Evolutionary conservation across 1,140 invertebrate species (phyloP).

Genomic region (Ruditapes philippinarum): DNA sequence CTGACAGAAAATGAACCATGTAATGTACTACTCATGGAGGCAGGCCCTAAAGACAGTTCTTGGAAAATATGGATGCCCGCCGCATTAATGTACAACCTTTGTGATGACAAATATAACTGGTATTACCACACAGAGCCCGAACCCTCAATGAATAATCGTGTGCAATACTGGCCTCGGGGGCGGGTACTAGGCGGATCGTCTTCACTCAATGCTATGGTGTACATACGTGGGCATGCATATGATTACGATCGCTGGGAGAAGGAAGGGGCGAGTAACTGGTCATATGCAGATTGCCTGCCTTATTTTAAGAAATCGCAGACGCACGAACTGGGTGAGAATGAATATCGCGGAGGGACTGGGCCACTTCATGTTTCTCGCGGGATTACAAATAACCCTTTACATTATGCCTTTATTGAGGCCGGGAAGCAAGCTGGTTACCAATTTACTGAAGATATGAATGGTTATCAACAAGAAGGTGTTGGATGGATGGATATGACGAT

Average conservation of each 20-base stretch:
- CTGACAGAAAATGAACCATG: constrained; percentile 81
- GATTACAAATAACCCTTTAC: constrained; percentile 86
- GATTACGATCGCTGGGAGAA: constrained; percentile 98
- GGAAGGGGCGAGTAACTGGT: constrained; percentile 97
- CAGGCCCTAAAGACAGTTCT: constrained; percentile 87
- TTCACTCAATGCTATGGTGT: constrained; percentile 99
- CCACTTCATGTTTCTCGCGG: constrained; percentile 87
- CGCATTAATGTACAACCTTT: constrained; percentile 88
- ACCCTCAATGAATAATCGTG: constrained; percentile 86
- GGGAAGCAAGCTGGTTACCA: constrained; percentile 96
- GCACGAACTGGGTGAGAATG: constrained; percentile 86
- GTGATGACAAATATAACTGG: constrained; percentile 88
- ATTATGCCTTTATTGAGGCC: constrained; percentile 93
- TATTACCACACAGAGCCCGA: constrained; percentile 88
- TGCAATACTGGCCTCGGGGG: constrained; percentile 88
- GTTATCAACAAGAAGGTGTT: constrained; percentile 94
- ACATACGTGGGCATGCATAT: constrained; percentile 95
- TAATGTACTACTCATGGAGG: constrained; percentile 87
- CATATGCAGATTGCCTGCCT: constrained; percentile 90
- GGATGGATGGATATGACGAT: constrained; percentile 91
- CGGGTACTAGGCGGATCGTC: constrained; percentile 93
- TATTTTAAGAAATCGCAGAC: constrained; percentile 87
- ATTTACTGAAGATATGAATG: constrained; percentile 96
- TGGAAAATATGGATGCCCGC: constrained; percentile 89
- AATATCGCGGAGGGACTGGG: constrained; percentile 86